phyloP scores from a whole-genome alignment of 2,797 vertebrate genomes.

The Gadopsis marmoratus region DNA sequence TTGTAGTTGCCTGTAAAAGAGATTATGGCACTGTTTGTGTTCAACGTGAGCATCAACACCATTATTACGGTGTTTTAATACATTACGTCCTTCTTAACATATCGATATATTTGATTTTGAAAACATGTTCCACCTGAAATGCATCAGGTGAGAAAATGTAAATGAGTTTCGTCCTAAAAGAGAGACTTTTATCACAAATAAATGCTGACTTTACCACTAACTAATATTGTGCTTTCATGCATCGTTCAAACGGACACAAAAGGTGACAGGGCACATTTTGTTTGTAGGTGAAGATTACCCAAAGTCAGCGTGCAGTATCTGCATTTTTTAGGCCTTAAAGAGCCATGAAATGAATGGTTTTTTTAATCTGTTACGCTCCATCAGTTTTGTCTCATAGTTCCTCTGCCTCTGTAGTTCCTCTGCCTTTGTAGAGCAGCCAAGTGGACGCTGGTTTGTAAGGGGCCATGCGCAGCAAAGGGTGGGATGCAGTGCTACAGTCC shows the following conservation, averaged over 20 bases:
- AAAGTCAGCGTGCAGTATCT: not conserved
- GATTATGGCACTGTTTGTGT: not conserved
- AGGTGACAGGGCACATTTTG: not conserved
- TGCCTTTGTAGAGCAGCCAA: not conserved
- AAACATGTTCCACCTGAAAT: not conserved
- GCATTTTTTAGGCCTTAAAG: not conserved
- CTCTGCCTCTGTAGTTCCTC: not conserved
- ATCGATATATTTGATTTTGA: not conserved
- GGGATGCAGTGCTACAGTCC: not conserved
- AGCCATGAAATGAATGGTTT: not conserved
- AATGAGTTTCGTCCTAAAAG: not conserved
- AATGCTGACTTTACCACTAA: not conserved
- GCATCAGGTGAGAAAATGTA: not conserved
- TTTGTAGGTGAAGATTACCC: not conserved
- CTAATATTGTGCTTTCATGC: not conserved
- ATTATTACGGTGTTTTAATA: not conserved
- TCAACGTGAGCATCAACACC: conserved; percentile 1
- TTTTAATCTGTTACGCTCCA: not conserved
- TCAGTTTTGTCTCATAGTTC: too few relatives aligned
- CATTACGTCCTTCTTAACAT: not conserved
- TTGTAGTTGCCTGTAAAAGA: not conserved
- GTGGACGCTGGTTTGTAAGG: not conserved
- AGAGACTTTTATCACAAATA: not conserved
- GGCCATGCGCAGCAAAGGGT: not conserved
- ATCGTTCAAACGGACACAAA: too few relatives aligned